Evolutionary conservation across 2,113 vertebrate species (phyloP), one percentile per base, ranked within the genome.

Genomic region (Miniopterus natalensis): DNA sequence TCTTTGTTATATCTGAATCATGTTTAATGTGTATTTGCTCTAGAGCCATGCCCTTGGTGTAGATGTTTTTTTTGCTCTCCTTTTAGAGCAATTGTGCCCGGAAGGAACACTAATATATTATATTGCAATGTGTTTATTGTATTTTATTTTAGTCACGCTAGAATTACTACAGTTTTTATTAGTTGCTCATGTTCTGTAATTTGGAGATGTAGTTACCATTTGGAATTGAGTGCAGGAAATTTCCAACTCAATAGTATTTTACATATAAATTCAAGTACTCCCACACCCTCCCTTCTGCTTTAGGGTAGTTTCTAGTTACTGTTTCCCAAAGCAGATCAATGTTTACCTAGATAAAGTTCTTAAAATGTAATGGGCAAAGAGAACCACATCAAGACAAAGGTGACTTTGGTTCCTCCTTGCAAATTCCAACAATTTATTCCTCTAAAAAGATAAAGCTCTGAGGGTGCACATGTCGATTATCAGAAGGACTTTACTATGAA

Each of bases 1-100:
- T 91, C 15, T 89, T 87, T 63, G 15, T 81, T 81, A 31, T 51
- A 68, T 61, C 8, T 71, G 55, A 86, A 29, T 95, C 36, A 70
- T 47, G 15, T 68, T 79, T 6, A 80, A 0, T 59, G 3, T 53
- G 11, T 68, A 2, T 18, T 5, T 73, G 5, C 27, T 57, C 25
- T 80, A 68, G 27, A 93, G 3, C 21, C 6, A 12, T 71, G 15
- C 9, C 57, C 29, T 88, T 0, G 7, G 9, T 74, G 1, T 70
- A 20, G 7, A 3, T 25, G 51, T 1, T 66, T 55, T 45, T 75
- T 78, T 83, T 86, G 9, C 40, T 49, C 17, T 55, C 29, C 4
- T 93, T 92, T 95, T 15, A 86, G 36, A 83, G 51, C 0, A 47
- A 2, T 17, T 49, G 7, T 65, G 8, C 2, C 7, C 14, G 66